A percentile compares a stretch with the other conserved stretches of the same genome.
phyloP scores from a whole-genome alignment of 2,113 vertebrate genomes.

The Charina bottae region DNA sequence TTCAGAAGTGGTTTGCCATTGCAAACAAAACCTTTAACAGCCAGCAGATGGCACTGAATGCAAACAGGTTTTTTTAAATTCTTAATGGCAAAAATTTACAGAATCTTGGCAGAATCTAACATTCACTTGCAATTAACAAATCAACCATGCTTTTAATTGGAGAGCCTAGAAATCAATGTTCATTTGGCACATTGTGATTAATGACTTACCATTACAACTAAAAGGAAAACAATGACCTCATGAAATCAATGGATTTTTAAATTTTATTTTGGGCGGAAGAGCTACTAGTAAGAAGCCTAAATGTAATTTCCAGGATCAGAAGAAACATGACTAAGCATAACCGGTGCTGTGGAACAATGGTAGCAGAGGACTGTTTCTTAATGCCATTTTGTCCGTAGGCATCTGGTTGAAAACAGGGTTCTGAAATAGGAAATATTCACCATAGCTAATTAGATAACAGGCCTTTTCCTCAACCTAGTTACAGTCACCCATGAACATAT shows the following conservation, averaged over 20 bases:
- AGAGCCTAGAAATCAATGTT: background rate
- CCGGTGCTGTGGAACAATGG: background rate
- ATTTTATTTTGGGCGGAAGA: background rate
- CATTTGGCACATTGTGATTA: background rate
- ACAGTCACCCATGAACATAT: background rate
- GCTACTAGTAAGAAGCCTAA: background rate
- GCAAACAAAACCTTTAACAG: background rate
- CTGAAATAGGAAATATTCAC: background rate
- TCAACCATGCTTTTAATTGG: background rate
- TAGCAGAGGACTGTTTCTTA: background rate
- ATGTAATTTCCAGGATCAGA: background rate
- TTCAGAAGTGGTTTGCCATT: too few species aligned
- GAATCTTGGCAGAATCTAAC: background rate
- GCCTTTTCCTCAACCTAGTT: background rate
- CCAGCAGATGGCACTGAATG: slow-evolving; percentile 65
- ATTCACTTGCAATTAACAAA: background rate
- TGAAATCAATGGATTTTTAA: background rate
- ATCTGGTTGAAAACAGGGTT: background rate
- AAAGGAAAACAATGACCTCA: background rate
- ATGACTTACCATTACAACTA: background rate
- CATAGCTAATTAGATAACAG: background rate
- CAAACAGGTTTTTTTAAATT: slow-evolving; percentile 41
- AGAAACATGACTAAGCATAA: background rate
- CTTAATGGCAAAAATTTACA: background rate
- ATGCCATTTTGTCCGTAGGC: background rate